A percentile compares a stretch with the other conserved stretches of the same genome.
These are phyloP conservation scores for Ctenopoma kingsleyae DNA, from an alignment of 2,797 vertebrate species.

Conservation along the genomic window DNA sequence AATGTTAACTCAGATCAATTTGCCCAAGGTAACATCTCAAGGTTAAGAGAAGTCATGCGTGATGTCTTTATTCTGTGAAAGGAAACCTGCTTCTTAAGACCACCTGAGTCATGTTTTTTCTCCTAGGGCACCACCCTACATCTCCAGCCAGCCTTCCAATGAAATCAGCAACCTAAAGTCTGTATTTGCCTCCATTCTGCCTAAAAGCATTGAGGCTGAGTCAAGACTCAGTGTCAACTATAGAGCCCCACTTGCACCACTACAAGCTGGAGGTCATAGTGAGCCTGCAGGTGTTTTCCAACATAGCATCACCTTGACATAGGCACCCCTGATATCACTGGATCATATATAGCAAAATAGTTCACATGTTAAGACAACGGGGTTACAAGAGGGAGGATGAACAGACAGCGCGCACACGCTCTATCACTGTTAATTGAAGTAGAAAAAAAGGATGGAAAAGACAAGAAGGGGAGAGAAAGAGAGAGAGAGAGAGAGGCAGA, in stretches of 20 bases:
- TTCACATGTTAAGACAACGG: constrained; percentile 36
- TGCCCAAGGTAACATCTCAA: constrained; percentile 56
- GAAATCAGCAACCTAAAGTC: constrained; percentile 23
- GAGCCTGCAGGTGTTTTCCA: constrained; percentile 59
- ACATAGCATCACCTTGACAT: constrained; percentile 60
- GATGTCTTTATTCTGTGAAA: constrained; percentile 48
- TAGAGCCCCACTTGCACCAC: background rate
- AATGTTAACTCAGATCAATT: constrained; percentile 53
- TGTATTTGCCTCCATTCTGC: constrained; percentile 20
- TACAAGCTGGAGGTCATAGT: constrained; percentile 40
- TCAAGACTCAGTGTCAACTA: constrained; percentile 42
- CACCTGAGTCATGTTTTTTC: constrained; percentile 27
- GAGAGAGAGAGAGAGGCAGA: background rate
- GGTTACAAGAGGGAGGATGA: constrained; percentile 33
- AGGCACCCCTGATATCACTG: constrained; percentile 35
- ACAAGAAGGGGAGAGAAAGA: constrained; percentile 11
- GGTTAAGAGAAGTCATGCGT: constrained; percentile 52
- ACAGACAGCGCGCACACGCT: constrained; percentile 26
- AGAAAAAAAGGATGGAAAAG: constrained; percentile 30
- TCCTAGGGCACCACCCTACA: constrained; percentile 18
- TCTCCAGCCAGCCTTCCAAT: constrained; percentile 25
- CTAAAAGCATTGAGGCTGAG: constrained; percentile 40
- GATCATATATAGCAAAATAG: constrained; percentile 48
- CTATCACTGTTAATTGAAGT: constrained; percentile 68
- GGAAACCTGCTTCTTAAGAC: constrained; percentile 24